A percentile compares a stretch with the other conserved stretches of the same genome.
phyloP scores from a whole-genome alignment of 2,113 vertebrate species.

The Cebus imitator region DNA sequence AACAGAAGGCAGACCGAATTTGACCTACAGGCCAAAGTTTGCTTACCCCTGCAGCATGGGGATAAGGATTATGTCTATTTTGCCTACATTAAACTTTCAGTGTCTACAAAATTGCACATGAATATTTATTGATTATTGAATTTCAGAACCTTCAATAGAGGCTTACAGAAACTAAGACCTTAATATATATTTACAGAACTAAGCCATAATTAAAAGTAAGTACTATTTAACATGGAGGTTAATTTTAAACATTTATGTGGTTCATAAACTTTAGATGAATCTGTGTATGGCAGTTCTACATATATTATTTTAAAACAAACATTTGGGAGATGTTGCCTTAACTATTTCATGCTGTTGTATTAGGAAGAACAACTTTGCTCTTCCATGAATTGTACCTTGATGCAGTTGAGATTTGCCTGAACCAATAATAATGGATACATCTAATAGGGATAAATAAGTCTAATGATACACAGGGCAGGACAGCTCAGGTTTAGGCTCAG shows the following conservation, averaged over 20 bases:
- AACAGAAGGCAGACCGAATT: background rate
- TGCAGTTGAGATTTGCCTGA: background rate
- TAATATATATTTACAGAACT: background rate
- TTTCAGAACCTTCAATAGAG: background rate
- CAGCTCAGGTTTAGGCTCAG: background rate
- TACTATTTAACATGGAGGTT: background rate
- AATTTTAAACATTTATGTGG: background rate
- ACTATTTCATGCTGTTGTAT: background rate
- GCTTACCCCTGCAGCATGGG: background rate
- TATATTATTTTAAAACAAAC: background rate
- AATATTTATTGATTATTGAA: background rate
- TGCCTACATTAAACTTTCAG: background rate
- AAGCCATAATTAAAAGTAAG: background rate
- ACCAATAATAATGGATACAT: background rate
- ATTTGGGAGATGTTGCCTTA: background rate
- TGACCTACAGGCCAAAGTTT: background rate
- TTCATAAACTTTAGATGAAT: conserved; percentile 26
- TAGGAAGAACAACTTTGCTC: background rate
- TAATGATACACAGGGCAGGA: background rate
- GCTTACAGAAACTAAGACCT: background rate
- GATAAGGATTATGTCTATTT: background rate
- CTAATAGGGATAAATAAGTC: background rate
- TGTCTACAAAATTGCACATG: background rate
- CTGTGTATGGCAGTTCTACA: background rate
- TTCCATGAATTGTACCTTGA: background rate